phyloP scores from a whole-genome alignment of 92 coral and sea anemone genomes.

The Epizoanthus ramosus region DNA sequence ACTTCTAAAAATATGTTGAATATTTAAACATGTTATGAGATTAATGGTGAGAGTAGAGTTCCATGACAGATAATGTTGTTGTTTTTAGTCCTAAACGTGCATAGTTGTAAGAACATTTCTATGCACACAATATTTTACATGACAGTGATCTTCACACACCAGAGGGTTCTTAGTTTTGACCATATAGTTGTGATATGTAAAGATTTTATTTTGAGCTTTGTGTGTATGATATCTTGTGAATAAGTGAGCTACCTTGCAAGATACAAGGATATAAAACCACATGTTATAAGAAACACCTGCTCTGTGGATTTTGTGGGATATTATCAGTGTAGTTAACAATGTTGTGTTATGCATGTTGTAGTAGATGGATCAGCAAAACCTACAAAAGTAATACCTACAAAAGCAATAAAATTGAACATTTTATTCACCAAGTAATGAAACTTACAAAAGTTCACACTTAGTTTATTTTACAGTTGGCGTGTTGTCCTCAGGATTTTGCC shows the following conservation, averaged over 20 bases:
- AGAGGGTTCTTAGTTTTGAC: neutral
- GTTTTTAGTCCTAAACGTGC: neutral
- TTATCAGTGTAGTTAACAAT: neutral
- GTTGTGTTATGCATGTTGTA: too few species aligned
- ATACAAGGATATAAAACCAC: neutral
- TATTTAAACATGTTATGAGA: constrained; percentile 4
- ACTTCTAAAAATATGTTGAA: neutral
- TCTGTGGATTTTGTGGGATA: neutral
- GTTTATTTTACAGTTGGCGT: too few species aligned
- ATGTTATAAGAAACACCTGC: constrained; percentile 1
- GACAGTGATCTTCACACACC: neutral
- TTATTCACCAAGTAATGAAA: too few species aligned
- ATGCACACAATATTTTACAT: neutral
- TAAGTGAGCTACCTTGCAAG: neutral
- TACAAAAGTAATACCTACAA: too few species aligned
- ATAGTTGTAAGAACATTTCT: neutral
- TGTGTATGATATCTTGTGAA: neutral
- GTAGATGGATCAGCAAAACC: too few species aligned
- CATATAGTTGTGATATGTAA: neutral
- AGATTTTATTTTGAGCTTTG: neutral
- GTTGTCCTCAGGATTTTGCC: too few species aligned
- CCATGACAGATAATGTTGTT: neutral
- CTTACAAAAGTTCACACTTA: too few species aligned
- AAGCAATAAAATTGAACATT: too few species aligned
- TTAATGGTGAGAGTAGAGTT: neutral